These are phyloP conservation scores for Syndactyla subalaris DNA, from an alignment of 2,797 vertebrate species.

Conservation along the genomic window DNA sequence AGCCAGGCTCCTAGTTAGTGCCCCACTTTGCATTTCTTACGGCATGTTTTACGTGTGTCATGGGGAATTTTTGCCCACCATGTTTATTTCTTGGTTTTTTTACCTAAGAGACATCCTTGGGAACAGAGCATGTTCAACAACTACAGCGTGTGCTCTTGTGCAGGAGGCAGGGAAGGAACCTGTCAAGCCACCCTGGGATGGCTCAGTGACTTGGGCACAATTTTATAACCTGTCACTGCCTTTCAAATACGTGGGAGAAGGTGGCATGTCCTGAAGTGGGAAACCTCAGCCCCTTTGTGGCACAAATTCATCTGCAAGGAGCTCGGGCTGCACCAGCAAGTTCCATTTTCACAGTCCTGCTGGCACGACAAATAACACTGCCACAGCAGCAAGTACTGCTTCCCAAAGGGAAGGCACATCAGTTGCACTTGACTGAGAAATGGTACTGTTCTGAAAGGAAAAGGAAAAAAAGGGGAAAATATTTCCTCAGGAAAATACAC, in stretches of 20 bases:
- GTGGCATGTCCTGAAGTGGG: not conserved
- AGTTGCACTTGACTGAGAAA: not conserved
- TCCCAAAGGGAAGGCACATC: not conserved
- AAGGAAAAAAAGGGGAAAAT: not conserved
- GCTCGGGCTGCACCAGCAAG: not conserved
- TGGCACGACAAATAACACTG: not conserved
- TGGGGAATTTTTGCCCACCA: not conserved
- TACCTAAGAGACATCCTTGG: not conserved
- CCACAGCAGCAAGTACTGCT: not conserved
- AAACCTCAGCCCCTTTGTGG: not conserved
- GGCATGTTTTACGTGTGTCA: rapidly evolving
- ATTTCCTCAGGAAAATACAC: not conserved
- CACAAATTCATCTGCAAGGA: not conserved
- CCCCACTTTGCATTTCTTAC: not conserved
- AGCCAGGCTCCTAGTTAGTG: not conserved
- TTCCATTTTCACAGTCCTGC: not conserved
- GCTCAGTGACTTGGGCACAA: not conserved
- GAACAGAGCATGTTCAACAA: not conserved
- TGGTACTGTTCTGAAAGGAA: not conserved
- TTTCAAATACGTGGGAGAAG: not conserved
- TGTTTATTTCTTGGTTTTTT: not conserved
- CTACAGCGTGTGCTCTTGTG: rapidly evolving
- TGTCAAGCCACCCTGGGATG: not conserved
- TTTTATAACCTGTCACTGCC: not conserved
- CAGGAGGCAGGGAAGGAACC: not conserved